Evolutionary conservation across 1,140 invertebrate species (phyloP), one percentile per base, ranked within the genome.

Genomic region (Saccostrea cuccullata): DNA sequence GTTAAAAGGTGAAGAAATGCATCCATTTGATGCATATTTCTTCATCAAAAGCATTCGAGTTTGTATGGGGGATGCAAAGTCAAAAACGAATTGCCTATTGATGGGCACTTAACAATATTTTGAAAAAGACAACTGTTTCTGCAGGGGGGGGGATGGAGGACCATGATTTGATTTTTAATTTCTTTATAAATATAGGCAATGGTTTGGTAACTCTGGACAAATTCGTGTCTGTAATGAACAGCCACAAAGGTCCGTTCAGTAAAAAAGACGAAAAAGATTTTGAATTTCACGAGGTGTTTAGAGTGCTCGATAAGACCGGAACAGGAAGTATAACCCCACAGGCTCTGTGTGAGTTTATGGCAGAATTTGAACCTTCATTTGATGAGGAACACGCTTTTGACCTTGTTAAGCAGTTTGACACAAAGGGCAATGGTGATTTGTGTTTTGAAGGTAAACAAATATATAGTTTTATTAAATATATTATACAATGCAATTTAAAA

Each of bases 191-290:
- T 64, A 2, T 64, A 64, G 58, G 58, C n/a, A 64, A 64, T 20
- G 15, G 58, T 20, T 64, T 64, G 5, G 17, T 77, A 12, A 30
- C 70, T 30, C 26, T 77, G 26, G 70, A 77, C 12, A 26, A 77
- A 77, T 77, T 77, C 30, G 70, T 77, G 23, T 77, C 70, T 5
- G 70, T 77, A 1, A 77, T 77, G 70, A 77, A 77, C 70, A 77
- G 70, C 30, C 70, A 77, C 70, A 77, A 77, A 12, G 23, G 8
- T 17, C 11, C 26, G 4, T 77, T 77, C 26, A 30, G 70, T 30
- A 77, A 77, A 15, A 77, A 30, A 36, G 70, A 77, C 70, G 70
- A 77, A 15, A 77, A 77, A 13, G 26, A 77, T 36, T 26, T 77
- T 13, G 70, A 77, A 36, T 77, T 77, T 26, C 70, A 36, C 70